Conservation (phyloP, 2,888 invertebrate species). For the Idaea dimidiata region DNA sequence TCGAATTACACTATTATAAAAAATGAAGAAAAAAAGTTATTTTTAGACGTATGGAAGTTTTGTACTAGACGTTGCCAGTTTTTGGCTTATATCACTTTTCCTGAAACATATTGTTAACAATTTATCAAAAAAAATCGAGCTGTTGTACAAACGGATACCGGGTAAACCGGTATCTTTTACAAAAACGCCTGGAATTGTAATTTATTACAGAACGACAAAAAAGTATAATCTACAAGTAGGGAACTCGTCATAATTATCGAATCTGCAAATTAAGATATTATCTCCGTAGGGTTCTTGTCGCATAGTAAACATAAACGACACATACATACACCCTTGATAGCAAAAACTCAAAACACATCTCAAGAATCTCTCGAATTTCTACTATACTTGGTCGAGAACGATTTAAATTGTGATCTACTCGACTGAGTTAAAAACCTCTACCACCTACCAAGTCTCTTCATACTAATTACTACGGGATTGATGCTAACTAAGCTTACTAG, state of each 20-base stretch:
- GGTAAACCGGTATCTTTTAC: no score
- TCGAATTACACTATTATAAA: no score
- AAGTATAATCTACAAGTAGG: no score
- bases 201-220: no score
- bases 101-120: no score
- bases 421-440: slow-evolving; percentile 17
- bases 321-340: background rate
- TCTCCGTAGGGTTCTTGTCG: background rate
- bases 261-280: background rate
- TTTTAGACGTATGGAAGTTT: no score
- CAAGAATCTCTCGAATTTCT: background rate
- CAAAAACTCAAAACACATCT: background rate
- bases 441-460: slow-evolving; percentile 22
- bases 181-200: no score
- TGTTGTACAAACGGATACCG: no score
- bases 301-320: background rate
- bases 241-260: background rate
- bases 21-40: no score
- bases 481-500: slow-evolving; percentile 23
- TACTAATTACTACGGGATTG: slow-evolving; percentile 29
- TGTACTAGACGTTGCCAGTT: no score
- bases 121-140: no score
- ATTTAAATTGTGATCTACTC: slow-evolving; percentile 16
- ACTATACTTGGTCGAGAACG: background rate
- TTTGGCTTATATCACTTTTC: no score